These are phyloP conservation scores for Zosterops lateralis DNA, from an alignment of 2,113 vertebrate species.

Conservation along the genomic window DNA sequence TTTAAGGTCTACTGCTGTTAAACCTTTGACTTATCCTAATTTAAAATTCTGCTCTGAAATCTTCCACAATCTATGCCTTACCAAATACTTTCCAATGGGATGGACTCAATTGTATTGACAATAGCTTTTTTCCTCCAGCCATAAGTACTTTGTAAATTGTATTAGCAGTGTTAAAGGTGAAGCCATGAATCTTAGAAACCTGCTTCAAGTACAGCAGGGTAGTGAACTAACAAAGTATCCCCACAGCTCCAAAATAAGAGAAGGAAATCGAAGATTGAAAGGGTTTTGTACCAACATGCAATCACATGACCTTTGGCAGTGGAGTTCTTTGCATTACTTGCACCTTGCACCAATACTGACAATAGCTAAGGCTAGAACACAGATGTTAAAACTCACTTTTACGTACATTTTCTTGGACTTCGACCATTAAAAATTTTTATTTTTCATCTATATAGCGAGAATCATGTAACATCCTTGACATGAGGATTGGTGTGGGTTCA, in stretches of 20 bases:
- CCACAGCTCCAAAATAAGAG: slow-evolving; percentile 28
- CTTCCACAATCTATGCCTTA: background rate
- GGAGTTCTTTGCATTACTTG: background rate
- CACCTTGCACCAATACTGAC: background rate
- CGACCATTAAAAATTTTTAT: background rate
- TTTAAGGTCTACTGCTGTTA: background rate
- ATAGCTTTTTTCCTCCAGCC: background rate
- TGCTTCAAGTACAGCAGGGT: background rate
- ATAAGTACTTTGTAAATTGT: background rate
- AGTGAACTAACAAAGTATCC: slow-evolving; percentile 34
- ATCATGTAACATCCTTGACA: background rate
- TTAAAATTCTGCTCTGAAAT: background rate
- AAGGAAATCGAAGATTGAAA: background rate
- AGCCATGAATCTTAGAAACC: background rate
- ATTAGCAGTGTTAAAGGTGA: background rate
- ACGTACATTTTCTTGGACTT: background rate
- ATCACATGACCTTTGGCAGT: background rate
- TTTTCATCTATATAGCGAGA: background rate
- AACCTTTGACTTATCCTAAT: background rate
- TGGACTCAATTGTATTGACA: background rate
- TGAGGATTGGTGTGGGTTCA: background rate
- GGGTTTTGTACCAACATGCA: background rate
- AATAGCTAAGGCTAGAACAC: background rate
- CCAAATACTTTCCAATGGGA: background rate
- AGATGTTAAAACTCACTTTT: background rate